phyloP scores from a whole-genome alignment of 2,797 vertebrate species.

The Karalla daura region DNA sequence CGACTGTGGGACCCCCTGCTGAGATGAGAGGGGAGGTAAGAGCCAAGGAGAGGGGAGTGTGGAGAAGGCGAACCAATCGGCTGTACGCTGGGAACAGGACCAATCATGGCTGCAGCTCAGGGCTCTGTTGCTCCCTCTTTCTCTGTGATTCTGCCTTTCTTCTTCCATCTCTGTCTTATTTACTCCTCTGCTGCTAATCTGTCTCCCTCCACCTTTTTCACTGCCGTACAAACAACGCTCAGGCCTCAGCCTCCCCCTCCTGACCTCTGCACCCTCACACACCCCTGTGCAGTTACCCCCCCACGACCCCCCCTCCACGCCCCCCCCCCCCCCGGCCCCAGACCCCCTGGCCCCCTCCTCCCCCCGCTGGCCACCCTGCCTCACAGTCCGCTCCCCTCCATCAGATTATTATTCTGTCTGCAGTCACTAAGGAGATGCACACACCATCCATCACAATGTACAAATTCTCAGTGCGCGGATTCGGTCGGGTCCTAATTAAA shows the following conservation, averaged over 20 bases:
- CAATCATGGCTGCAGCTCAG: conserved; percentile 88
- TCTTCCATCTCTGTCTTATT: conserved; percentile 60
- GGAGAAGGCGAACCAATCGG: conserved; percentile 86
- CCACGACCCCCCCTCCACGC: conserved; percentile 8
- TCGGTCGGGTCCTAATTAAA: conserved; percentile 96
- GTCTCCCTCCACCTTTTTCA: conserved; percentile 29
- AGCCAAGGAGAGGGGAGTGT: conserved; percentile 92
- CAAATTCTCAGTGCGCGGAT: conserved; percentile 92
- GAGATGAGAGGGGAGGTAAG: conserved; percentile 91
- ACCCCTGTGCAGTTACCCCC: conserved; percentile 17
- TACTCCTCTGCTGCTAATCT: conserved; percentile 52
- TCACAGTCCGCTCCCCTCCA: conserved; percentile 78
- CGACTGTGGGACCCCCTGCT: conserved; percentile 93
- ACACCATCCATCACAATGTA: conserved; percentile 96
- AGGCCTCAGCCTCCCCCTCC: too few species aligned
- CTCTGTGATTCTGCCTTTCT: conserved; percentile 59
- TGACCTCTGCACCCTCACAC: conserved; percentile 80
- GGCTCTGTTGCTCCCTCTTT: conserved; percentile 77
- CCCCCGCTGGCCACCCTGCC: conserved; percentile 50
- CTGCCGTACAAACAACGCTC: too few species aligned
- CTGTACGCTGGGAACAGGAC: conserved; percentile 71
- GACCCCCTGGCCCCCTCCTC: conserved; percentile 12
- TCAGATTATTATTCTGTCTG: conserved; percentile 88
- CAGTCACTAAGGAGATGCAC: conserved; percentile 92
- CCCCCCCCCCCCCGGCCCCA: conserved; percentile 17